These are phyloP conservation scores for Pollenia amentaria DNA, from an alignment of 2,888 invertebrate species.

Conservation along the genomic window DNA sequence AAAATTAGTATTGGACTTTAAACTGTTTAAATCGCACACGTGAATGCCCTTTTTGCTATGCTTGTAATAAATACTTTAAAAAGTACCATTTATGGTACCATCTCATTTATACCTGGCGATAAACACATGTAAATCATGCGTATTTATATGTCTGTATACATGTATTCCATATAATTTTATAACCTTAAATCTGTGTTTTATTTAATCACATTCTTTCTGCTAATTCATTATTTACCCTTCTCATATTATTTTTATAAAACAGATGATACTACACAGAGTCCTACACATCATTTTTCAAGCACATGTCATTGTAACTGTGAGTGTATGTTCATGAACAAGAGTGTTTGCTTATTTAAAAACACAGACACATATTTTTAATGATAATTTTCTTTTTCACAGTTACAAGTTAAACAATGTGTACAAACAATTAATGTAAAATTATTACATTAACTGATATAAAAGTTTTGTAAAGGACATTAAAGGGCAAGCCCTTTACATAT, in stretches of 20 bases:
- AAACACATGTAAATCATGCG: too few species aligned
- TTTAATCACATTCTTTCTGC: slow-evolving; percentile 41
- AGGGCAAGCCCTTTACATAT: too few species aligned
- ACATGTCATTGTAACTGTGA: slow-evolving; percentile 6
- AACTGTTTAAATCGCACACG: too few species aligned
- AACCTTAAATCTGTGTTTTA: slow-evolving; percentile 43
- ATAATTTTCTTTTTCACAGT: slow-evolving; percentile 7
- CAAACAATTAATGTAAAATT: slow-evolving; percentile 45
- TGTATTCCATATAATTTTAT: slow-evolving; percentile 13
- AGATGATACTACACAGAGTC: slow-evolving; percentile 36
- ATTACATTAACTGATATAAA: slow-evolving; percentile 8
- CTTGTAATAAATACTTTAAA: too few species aligned
- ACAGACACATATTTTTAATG: slow-evolving; percentile 23
- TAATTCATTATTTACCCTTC: slow-evolving; percentile 62
- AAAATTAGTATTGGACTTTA: too few species aligned
- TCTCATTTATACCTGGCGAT: too few species aligned
- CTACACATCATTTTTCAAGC: neutral
- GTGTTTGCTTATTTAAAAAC: neutral
- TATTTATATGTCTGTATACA: neutral
- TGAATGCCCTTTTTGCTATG: too few species aligned
- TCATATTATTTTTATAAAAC: slow-evolving; percentile 37
- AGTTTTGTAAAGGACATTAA: neutral
- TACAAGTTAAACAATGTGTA: slow-evolving; percentile 38
- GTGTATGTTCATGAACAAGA: neutral
- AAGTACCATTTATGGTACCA: too few species aligned